Percentiles rank a stretch among this genome's conserved stretches.
Conservation (phyloP, 2,113 vertebrate species). For the Galemys pyrenaicus region DNA sequence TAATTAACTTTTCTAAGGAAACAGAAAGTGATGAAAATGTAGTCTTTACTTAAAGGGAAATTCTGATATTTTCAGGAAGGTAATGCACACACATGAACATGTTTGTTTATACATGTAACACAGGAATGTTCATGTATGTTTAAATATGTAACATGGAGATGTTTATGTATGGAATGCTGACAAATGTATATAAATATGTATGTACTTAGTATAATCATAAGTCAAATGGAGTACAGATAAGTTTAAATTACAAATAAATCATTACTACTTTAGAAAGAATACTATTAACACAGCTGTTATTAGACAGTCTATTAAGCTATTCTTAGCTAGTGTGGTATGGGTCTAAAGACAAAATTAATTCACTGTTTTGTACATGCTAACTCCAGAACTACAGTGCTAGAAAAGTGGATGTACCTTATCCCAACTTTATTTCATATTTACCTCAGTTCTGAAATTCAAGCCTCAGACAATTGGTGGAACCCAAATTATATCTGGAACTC, state of each 20-base stretch:
- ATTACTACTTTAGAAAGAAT: background rate
- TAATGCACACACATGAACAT: no score
- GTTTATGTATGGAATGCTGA: no score
- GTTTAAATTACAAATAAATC: background rate
- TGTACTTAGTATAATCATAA: background rate
- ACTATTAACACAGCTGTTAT: background rate
- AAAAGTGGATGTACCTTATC: background rate
- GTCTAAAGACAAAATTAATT: conserved; percentile 38
- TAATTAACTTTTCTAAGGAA: background rate
- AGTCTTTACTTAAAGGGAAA: conserved; percentile 32
- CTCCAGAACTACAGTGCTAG: background rate
- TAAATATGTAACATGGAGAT: no score
- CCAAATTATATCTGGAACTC: background rate
- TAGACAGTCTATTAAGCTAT: background rate
- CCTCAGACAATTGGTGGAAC: background rate
- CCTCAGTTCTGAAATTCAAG: conserved; percentile 38
- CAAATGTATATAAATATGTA: background rate
- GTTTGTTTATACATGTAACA: no score
- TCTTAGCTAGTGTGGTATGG: background rate
- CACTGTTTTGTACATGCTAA: background rate
- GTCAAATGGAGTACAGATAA: conserved; percentile 16
- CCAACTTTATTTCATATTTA: background rate
- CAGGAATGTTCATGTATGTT: no score
- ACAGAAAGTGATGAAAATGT: conserved; percentile 37
- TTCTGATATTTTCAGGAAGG: background rate